Evolutionary conservation across 2,113 vertebrate species (phyloP).

Genomic region (Tragelaphus strepsiceros): DNA sequence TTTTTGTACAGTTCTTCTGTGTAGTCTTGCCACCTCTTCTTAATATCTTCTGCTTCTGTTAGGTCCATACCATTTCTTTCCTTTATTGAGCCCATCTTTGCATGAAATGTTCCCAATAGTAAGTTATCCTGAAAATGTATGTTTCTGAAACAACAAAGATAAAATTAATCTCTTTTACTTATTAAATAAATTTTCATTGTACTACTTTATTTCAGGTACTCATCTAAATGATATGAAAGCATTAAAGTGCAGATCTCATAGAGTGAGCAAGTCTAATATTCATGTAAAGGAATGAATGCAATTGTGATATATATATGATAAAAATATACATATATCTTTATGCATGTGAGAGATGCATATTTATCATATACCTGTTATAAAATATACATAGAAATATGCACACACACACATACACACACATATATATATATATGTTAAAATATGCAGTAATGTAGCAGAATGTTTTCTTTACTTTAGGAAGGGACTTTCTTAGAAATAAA

Average conservation of each 20-base stretch:
- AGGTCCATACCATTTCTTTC: no score
- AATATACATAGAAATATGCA: not conserved
- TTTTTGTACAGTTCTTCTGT: no score
- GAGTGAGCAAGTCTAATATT: not conserved
- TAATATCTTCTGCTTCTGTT: no score
- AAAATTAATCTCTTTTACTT: not conserved
- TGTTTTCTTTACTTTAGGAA: not conserved
- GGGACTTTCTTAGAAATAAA: not conserved
- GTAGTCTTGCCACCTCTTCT: no score
- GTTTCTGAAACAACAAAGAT: not conserved
- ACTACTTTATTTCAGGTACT: not conserved
- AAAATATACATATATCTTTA: not conserved
- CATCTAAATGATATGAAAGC: not conserved
- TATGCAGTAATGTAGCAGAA: not conserved
- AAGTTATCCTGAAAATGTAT: not conserved
- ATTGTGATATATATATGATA: not conserved
- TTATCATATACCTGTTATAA: not conserved
- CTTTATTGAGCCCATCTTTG: no score
- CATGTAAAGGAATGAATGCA: not conserved
- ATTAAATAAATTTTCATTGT: not conserved
- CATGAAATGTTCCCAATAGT: no score
- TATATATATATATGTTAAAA: not conserved
- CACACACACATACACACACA: not conserved
- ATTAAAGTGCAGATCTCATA: not conserved
- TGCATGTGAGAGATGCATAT: not conserved